Base-by-base conservation (phyloP, 2,113 vertebrate genomes). In the Forbesichthys agassizii region DNA sequence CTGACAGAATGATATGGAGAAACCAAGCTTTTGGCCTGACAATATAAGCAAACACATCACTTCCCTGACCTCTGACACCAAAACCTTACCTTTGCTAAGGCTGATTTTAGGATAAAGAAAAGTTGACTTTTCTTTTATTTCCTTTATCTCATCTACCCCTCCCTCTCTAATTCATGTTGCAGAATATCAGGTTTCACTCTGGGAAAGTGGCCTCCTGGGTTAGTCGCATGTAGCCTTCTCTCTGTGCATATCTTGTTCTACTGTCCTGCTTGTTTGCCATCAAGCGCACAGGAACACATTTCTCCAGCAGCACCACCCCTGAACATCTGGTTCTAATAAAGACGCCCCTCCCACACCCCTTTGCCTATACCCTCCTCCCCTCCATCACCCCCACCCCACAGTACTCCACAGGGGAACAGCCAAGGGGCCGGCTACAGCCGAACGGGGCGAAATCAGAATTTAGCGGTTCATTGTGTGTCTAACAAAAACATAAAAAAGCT, bases 271-370 rank as follows among this genome's bases (percentile, higher is more conserved):
- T 42, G 57, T 55, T 54, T 58, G 66, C 16, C 49, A 14, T 62
- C 72, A 46, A 47, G 36, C 61, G 72, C 36, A 42, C 20, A 77
- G 82, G 66, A 70, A 76, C 20, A 18, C 71, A 87, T 58, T 80
- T 85, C 75, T 79, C 54, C 73, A 33, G 67, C 73, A 76, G 84
- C 84, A 87, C 88, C 90, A 88, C 90, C 91, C 90, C 80, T 70
- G 80, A 87, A 87, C 73, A 90, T 90, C 91, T 93, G 92, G 75
- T 92, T 92, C 83, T 91, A 91, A 93, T 93, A 91, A 92, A 88
- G 80, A 73, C 85, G 81, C 84, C 83, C 82, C 83, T 86, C 77
- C 58, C 54, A 80, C 78, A 70, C 80, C 83, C 73, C 64, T 73
- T 75, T 71, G 51, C 61, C 79, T 69, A 64, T 71, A n/a, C 67